Percentiles rank a stretch among this genome's conserved stretches.
phyloP scores from a whole-genome alignment of 1,140 invertebrate genomes.

The Drosophila truncata region DNA sequence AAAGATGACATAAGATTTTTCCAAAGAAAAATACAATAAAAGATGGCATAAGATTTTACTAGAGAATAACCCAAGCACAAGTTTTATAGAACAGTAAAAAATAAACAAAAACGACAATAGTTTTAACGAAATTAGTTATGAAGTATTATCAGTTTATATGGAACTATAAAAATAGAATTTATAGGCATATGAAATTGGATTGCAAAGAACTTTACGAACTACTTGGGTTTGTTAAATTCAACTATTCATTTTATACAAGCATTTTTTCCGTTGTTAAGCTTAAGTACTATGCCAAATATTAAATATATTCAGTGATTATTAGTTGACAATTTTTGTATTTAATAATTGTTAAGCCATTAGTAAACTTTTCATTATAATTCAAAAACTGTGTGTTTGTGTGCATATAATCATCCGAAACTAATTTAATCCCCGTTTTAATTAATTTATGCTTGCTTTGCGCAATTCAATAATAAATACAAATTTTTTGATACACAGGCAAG shows the following conservation, averaged over 20 bases:
- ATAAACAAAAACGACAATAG: neutral
- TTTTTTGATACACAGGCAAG: neutral
- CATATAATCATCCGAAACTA: neutral
- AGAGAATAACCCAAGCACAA: neutral
- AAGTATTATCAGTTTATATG: conserved; percentile 1
- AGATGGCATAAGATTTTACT: conserved; percentile 11
- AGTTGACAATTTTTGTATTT: neutral
- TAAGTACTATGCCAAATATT: too few relatives aligned
- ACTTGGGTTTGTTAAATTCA: neutral
- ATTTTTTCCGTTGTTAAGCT: neutral
- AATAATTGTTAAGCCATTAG: neutral
- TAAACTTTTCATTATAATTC: neutral
- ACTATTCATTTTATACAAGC: neutral
- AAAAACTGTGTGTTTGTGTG: neutral
- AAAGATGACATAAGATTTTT: conserved; percentile 14
- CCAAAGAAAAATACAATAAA: conserved; percentile 1
- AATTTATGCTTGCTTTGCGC: conserved; percentile 9
- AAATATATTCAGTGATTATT: neutral
- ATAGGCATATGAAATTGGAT: neutral
- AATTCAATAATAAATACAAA: neutral
- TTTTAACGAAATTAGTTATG: neutral
- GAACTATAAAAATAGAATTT: neutral
- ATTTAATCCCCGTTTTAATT: conserved; percentile 3
- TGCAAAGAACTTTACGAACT: too few relatives aligned
- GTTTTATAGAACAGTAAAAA: conserved; percentile 12